Evolutionary conservation across 2,113 vertebrate species (phyloP).

Genomic region (Lates calcarifer): DNA sequence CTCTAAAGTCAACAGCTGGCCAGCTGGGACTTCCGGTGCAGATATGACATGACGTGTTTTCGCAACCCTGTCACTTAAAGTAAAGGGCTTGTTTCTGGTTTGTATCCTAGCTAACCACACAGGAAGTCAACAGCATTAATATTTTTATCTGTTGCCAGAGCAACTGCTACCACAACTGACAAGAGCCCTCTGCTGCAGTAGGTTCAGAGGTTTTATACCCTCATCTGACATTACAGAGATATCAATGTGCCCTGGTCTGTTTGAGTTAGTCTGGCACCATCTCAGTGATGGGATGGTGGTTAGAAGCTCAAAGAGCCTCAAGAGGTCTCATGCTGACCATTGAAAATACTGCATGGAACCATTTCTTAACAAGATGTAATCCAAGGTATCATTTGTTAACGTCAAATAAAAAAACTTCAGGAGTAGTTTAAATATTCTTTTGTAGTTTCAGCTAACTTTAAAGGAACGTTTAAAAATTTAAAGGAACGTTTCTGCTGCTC

Average conservation of each 20-base stretch:
- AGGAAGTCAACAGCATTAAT: constrained; percentile 81
- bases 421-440: neutral
- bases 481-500: too few relatives aligned
- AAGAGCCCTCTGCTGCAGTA: neutral
- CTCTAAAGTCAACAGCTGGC: neutral
- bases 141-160: constrained; percentile 79
- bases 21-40: constrained; percentile 42
- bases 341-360: neutral
- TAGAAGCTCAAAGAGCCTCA: too few relatives aligned
- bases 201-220: neutral
- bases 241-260: neutral
- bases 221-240: neutral
- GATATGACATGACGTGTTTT: constrained; percentile 13
- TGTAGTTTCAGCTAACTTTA: neutral
- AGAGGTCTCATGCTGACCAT: neutral
- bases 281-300: neutral
- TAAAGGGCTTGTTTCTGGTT: constrained; percentile 14
- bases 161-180: constrained; percentile 50
- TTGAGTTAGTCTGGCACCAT: neutral
- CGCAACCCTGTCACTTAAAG: neutral
- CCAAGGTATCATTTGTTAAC: neutral
- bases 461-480: too few relatives aligned
- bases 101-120: constrained; percentile 78
- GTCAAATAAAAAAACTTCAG: neutral
- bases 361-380: neutral